These are phyloP conservation scores for Mormyrus lacerda DNA, from an alignment of 2,113 vertebrate genomes.

Conservation along the genomic window DNA sequence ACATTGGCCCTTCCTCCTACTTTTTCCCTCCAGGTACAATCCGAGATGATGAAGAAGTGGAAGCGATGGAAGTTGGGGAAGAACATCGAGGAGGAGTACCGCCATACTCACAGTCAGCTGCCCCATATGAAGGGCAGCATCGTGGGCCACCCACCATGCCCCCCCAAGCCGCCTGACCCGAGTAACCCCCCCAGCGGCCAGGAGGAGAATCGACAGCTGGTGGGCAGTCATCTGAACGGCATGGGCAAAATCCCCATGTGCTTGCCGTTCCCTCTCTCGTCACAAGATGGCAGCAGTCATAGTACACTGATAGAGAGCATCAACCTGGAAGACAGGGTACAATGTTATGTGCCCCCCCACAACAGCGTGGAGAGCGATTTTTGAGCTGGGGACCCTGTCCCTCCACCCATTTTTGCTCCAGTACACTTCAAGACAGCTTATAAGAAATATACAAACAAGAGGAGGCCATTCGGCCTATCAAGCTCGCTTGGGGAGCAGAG, in stretches of 20 bases:
- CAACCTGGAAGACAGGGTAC: conserved; percentile 43
- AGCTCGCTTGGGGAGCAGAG: too few relatives aligned
- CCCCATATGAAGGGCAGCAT: conserved; percentile 52
- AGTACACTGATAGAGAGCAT: conserved; percentile 47
- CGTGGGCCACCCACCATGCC: conserved; percentile 39
- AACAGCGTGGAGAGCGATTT: conserved; percentile 59
- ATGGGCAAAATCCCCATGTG: conserved; percentile 27
- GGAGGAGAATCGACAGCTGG: conserved; percentile 66
- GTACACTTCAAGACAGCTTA: conserved; percentile 12
- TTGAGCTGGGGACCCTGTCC: conserved; percentile 38
- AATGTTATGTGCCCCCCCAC: conserved; percentile 45
- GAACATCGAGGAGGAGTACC: conserved; percentile 75
- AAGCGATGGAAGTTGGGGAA: conserved; percentile 77
- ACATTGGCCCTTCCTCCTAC: background rate
- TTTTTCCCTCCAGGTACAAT: conserved; percentile 70
- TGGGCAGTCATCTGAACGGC: conserved; percentile 55
- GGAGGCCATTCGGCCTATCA: too few relatives aligned
- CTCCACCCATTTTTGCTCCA: background rate
- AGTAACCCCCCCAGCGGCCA: conserved; percentile 38
- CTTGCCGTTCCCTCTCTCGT: conserved; percentile 27
- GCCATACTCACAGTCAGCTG: conserved; percentile 65
- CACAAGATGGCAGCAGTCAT: conserved; percentile 35
- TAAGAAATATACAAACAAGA: too few relatives aligned
- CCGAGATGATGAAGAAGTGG: conserved; percentile 80
- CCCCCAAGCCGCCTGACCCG: conserved; percentile 42